Evolutionary conservation across 2,797 vertebrate species (phyloP), one percentile per base, ranked within the genome.

Genomic region (Gallinago stenura): DNA sequence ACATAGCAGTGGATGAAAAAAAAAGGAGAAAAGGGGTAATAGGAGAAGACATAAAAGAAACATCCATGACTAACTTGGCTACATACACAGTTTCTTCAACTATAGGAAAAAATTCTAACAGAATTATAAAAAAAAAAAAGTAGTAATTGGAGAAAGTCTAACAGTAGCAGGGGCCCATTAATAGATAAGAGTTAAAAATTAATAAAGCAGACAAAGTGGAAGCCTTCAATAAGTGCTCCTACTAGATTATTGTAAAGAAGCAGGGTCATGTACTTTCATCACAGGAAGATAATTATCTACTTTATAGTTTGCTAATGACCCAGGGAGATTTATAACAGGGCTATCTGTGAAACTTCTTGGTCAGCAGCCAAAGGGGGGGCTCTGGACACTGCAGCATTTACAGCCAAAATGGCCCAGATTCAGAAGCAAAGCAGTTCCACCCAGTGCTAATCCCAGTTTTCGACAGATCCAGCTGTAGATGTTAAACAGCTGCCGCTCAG

Each of bases 191-290:
- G 73, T 95, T 94, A 95, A 93, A 95, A 92, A 95, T 87, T 89
- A 96, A 96, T 96, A 80, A 83, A 83, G 92, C 68, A 93, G 77
- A 77, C 21, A 0, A 84, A 89, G 68, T 87, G 84, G 92, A 96
- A 93, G 64, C 87, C 84, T 95, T 94, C 89, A 95, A 18, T 94
- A 94, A 96, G 64, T 92, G 92, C 57, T 95, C 66, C 54, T 76
- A 5, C 26, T 84, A 77, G 90, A 61, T 85, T 77, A 90, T 21
- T 90, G 83, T 90, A 73, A 92, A 94, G 89, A 89, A 89, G 89
- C 28, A 87, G 76, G 56, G 75, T 89, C 75, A 64, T 1, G 6
- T 87, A 77, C 60, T 91, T 91, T 80, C 83, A 92, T 73, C 57
- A 92, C 81, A 82, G 48, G 75, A 95, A 90, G 50, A 77, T 80